Percentiles rank a stretch among this genome's conserved stretches.
Conservation (phyloP, 1,140 invertebrate genomes). For the Glossosoma conforme region DNA sequence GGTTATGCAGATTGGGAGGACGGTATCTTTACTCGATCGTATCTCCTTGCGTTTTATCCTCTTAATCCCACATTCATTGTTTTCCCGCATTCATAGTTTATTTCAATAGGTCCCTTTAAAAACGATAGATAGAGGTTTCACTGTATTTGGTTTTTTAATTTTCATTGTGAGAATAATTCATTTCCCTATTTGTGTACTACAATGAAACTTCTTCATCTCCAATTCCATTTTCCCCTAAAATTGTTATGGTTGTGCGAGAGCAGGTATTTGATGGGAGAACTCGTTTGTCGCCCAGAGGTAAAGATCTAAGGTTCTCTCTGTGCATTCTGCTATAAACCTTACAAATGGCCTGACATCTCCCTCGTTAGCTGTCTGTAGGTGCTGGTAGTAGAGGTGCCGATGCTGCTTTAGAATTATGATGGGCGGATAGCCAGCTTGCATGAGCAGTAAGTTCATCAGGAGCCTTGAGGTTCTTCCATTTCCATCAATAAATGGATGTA, state of each 20-base stretch:
- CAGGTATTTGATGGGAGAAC: conserved; percentile 53
- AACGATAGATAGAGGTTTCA: too few relatives aligned
- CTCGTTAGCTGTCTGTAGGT: conserved; percentile 83
- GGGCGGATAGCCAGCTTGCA: conserved; percentile 95
- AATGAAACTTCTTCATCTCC: too few relatives aligned
- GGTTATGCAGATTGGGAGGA: too few relatives aligned
- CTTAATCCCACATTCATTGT: too few relatives aligned
- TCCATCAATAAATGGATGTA: conserved; percentile 90
- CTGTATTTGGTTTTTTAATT: too few relatives aligned
- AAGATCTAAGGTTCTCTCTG: conserved; percentile 88
- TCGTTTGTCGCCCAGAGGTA: conserved; percentile 80
- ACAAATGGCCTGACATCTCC: conserved; percentile 91
- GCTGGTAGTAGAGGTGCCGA: conserved; percentile 75
- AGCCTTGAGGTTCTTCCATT: conserved; percentile 93
- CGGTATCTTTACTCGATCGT: too few relatives aligned
- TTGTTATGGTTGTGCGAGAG: conserved; percentile 50
- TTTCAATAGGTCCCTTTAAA: too few relatives aligned
- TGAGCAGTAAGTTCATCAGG: conserved; percentile 95
- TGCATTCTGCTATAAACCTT: conserved; percentile 91
- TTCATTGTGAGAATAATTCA: too few relatives aligned
- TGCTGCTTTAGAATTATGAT: conserved; percentile 93
- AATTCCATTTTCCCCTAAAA: too few relatives aligned
- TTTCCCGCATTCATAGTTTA: too few relatives aligned
- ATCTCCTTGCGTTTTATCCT: too few relatives aligned
- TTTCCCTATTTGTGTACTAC: too few relatives aligned